These are phyloP conservation scores for Merops nubicus DNA, from an alignment of 2,113 vertebrate species.

Conservation along the genomic window DNA sequence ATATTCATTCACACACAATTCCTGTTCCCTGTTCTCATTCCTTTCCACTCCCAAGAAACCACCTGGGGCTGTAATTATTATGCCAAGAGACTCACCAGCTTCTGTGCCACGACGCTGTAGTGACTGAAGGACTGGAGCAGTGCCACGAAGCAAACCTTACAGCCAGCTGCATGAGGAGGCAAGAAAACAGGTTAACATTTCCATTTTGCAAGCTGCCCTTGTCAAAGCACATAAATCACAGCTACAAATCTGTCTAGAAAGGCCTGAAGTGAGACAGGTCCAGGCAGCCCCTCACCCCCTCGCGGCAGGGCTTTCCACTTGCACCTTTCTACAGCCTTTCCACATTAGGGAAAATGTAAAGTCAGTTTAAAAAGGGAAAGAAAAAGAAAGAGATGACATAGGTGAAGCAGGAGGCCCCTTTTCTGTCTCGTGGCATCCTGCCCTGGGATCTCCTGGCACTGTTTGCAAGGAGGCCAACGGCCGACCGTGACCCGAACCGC, in stretches of 20 bases:
- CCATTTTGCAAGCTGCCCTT: neutral
- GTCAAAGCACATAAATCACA: neutral
- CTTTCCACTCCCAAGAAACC: neutral
- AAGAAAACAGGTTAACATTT: neutral
- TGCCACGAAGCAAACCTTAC: constrained; percentile 91
- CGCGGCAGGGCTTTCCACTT: neutral
- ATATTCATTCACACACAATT: neutral
- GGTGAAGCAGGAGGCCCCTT: neutral
- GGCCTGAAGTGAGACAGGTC: neutral
- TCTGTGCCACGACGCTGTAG: constrained; percentile 88
- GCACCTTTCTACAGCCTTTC: neutral
- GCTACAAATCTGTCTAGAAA: neutral
- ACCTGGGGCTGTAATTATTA: fast-evolving
- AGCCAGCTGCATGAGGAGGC: constrained; percentile 79
- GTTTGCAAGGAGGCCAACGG: neutral
- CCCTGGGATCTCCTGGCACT: neutral
- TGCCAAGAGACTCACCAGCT: constrained; percentile 81
- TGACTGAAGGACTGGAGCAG: constrained; percentile 94
- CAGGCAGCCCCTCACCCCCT: neutral
- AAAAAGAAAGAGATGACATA: neutral
- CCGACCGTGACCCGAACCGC: neutral
- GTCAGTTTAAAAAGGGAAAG: neutral
- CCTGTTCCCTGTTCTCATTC: neutral
- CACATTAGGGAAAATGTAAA: neutral
- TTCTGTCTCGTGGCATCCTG: neutral